Percentiles rank a stretch among this genome's conserved stretches.
Evolutionary conservation across 2,113 vertebrate genomes (phyloP).

Genomic region (Prionailurus bengalensis): DNA sequence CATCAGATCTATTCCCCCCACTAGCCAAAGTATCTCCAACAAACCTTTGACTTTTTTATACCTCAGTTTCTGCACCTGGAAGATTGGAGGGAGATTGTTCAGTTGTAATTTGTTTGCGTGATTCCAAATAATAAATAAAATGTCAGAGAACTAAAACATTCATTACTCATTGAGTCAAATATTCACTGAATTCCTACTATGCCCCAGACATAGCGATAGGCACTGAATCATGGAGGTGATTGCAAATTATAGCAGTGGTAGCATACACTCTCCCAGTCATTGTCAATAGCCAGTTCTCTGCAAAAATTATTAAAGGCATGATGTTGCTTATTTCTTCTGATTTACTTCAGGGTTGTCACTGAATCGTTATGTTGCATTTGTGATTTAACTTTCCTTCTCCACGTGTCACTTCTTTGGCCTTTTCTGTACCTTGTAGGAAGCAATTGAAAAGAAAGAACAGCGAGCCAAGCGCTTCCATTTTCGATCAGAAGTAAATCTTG

Average conservation of each 20-base stretch:
- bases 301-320: neutral
- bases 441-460: conserved; percentile 97
- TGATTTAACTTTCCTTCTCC: neutral
- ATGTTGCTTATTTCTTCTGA: conserved; percentile 5
- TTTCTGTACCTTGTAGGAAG: conserved; percentile 90
- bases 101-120: conserved; percentile 28
- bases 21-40: neutral
- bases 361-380: neutral
- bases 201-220: neutral
- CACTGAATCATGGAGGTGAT: neutral
- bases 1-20: neutral
- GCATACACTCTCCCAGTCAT: neutral
- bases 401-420: conserved; percentile 46
- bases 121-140: conserved; percentile 30
- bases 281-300: neutral
- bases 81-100: conserved; percentile 34
- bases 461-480: conserved; percentile 97
- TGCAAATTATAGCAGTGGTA: neutral
- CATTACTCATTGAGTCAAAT: neutral
- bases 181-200: neutral
- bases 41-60: neutral
- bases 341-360: conserved; percentile 43
- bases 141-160: neutral
- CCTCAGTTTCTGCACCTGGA: conserved; percentile 25
- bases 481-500: conserved; percentile 90